These are phyloP conservation scores for Tamandua tetradactyla DNA, from an alignment of 2,797 vertebrate species.

Conservation along the genomic window DNA sequence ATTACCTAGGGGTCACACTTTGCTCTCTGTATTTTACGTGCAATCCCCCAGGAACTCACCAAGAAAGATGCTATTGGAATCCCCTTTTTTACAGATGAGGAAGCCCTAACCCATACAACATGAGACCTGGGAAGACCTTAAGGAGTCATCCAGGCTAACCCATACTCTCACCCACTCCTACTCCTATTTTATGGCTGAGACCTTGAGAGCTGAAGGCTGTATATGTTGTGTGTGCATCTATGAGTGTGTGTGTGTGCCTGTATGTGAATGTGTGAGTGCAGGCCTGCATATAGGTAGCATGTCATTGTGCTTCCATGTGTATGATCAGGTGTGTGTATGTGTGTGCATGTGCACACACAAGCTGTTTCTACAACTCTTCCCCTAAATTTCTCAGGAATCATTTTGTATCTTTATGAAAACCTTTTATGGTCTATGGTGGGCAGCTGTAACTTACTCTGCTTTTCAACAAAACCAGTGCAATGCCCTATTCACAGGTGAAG, in stretches of 20 bases:
- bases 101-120: not conserved
- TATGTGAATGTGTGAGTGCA: not conserved
- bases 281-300: not conserved
- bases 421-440: not conserved
- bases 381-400: not conserved
- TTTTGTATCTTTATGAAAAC: not conserved
- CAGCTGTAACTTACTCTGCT: not conserved
- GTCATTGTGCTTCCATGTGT: not conserved
- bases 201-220: not conserved
- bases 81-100: not conserved
- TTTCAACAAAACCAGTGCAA: not conserved
- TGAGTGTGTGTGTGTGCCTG: not conserved
- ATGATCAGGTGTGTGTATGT: not conserved
- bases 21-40: not conserved
- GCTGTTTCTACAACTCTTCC: not conserved
- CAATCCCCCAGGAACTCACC: not conserved
- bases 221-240: not conserved
- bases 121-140: not conserved
- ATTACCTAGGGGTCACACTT: not conserved
- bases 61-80: not conserved
- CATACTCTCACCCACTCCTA: not conserved
- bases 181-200: not conserved
- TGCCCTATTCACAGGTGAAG: not conserved
- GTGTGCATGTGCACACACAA: too few relatives aligned
- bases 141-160: not conserved